Evolutionary conservation across 2,113 vertebrate genomes (phyloP).

Genomic region (Hymenochirus boettgeri): DNA sequence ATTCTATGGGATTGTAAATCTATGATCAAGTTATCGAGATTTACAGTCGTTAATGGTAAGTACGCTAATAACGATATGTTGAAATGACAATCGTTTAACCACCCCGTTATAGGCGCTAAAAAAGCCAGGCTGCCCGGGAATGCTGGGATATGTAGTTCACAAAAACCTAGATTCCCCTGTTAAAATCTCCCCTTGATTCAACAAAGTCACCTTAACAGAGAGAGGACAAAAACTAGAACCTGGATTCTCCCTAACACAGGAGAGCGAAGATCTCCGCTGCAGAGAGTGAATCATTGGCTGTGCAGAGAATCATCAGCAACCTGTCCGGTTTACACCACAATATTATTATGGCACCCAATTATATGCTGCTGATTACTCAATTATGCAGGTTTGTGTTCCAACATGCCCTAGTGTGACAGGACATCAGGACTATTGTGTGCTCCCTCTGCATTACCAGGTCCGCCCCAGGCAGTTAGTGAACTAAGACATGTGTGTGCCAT

Average conservation of each 20-base stretch:
- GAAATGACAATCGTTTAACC: no score
- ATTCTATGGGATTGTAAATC: no score
- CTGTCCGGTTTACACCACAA: slow-evolving; percentile 36
- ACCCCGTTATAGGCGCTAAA: no score
- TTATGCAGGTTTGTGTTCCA: slow-evolving; percentile 42
- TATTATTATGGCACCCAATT: slow-evolving; percentile 44
- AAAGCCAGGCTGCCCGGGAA: no score
- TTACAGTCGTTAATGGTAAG: no score
- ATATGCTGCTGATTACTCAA: slow-evolving; percentile 43
- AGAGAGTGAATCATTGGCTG: slow-evolving; percentile 17
- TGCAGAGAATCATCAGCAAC: slow-evolving; percentile 33
- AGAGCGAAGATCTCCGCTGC: slow-evolving; percentile 10
- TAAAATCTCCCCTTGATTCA: no score
- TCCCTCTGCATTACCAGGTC: slow-evolving; percentile 15
- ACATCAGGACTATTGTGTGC: slow-evolving; percentile 22
- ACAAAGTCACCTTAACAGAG: no score
- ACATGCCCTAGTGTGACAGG: slow-evolving; percentile 40
- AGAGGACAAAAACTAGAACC: not conserved
- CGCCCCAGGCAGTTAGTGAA: slow-evolving; percentile 12
- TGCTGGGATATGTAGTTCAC: no score
- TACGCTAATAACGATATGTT: no score
- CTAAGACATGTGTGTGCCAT: no score
- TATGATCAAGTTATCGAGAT: no score
- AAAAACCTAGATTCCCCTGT: no score
- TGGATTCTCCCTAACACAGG: not conserved